Conservation (phyloP, 2,113 vertebrate genomes). For the Craseonycteris thonglongyai region DNA sequence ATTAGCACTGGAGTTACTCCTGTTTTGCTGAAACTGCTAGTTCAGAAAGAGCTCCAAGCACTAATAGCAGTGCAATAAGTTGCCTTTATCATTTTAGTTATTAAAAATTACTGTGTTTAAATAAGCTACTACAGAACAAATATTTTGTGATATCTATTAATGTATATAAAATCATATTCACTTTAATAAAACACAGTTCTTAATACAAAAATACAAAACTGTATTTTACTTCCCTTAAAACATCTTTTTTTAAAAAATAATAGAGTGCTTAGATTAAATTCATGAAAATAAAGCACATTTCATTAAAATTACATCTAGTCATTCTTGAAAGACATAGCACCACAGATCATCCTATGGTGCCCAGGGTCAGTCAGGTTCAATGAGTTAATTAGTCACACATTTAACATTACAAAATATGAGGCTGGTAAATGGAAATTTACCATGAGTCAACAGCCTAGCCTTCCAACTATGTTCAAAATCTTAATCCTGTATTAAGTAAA, state of each 20-base stretch:
- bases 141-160: neutral
- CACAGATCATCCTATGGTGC: neutral
- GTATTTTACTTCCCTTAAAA: neutral
- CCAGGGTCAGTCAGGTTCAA: neutral
- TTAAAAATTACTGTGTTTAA: neutral
- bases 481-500: constrained; percentile 41
- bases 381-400: neutral
- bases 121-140: neutral
- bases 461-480: neutral
- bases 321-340: neutral
- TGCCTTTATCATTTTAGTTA: neutral
- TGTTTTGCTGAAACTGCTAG: neutral
- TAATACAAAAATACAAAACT: neutral
- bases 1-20: neutral
- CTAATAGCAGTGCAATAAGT: neutral
- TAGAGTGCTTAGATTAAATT: constrained; percentile 20
- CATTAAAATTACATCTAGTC: neutral
- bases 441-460: neutral
- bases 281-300: neutral
- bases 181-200: neutral
- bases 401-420: neutral
- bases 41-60: neutral
- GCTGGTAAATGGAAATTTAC: neutral
- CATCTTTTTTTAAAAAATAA: neutral
- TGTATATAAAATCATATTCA: neutral